Evolutionary conservation across 1,140 invertebrate genomes (phyloP).

Genomic region (Diabrotica undecimpunctata): DNA sequence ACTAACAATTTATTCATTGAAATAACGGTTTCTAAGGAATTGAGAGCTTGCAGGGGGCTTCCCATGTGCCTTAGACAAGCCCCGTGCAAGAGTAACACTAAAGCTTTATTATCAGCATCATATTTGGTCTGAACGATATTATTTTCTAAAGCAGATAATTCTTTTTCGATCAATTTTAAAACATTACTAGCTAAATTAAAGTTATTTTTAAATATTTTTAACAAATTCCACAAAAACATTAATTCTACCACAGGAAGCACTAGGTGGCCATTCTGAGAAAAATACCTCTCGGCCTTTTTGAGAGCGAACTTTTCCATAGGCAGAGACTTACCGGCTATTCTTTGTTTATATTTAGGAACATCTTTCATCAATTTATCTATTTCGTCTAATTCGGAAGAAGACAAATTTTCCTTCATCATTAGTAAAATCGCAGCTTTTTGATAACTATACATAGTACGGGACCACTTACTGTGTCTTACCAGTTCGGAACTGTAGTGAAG

Average conservation of each 20-base stretch:
- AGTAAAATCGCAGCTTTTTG: conserved; percentile 79
- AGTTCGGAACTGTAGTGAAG: conserved; percentile 69
- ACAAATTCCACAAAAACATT: conserved; percentile 92
- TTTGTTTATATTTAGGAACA: conserved; percentile 77
- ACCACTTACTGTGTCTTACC: conserved; percentile 83
- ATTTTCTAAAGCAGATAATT: conserved; percentile 48
- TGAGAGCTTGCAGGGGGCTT: conserved; percentile 68
- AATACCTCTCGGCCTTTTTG: conserved; percentile 76
- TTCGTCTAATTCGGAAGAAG: conserved; percentile 50
- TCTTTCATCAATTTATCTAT: conserved; percentile 62
- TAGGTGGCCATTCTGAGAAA: conserved; percentile 68
- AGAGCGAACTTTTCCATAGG: conserved; percentile 96
- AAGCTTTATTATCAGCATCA: conserved; percentile 73
- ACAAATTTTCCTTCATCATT: conserved; percentile 61
- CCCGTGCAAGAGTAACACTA: conserved; percentile 77
- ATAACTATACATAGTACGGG: conserved; percentile 85
- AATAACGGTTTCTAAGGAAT: conserved; percentile 68
- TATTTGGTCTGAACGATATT: conserved; percentile 52
- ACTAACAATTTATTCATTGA: conserved; percentile 73
- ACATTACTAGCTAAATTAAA: conserved; percentile 65
- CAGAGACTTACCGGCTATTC: conserved; percentile 92
- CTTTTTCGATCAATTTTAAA: conserved; percentile 67
- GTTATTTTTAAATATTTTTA: conserved; percentile 72
- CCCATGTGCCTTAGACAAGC: conserved; percentile 75
- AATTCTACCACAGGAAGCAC: conserved; percentile 83